These are phyloP conservation scores for Dipus sagitta DNA, from an alignment of 2,797 vertebrate genomes.

Conservation along the genomic window DNA sequence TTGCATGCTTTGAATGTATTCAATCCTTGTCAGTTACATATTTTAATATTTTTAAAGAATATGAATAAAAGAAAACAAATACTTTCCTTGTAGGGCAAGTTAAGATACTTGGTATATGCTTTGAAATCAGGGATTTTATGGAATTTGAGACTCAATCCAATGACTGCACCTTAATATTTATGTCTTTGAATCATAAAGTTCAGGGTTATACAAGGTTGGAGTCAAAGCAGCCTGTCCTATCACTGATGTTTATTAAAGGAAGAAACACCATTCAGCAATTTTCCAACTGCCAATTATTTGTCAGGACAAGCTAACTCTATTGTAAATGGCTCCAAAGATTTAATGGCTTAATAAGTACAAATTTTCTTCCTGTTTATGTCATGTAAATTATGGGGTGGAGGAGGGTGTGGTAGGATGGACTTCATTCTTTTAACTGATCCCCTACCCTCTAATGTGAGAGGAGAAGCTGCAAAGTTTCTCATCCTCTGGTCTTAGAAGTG, in stretches of 20 bases:
- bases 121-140: slow-evolving; percentile 19
- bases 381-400: neutral
- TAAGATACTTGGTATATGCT: neutral
- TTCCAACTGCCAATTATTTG: slow-evolving; percentile 44
- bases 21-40: neutral
- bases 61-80: neutral
- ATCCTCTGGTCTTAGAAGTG: neutral
- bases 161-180: neutral
- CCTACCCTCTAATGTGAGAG: neutral
- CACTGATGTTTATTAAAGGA: slow-evolving; percentile 36
- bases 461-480: neutral
- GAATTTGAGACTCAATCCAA: slow-evolving; percentile 36
- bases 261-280: slow-evolving; percentile 52
- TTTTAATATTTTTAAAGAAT: neutral
- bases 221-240: slow-evolving; percentile 15
- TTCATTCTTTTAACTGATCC: neutral
- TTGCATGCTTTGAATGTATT: neutral
- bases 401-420: neutral
- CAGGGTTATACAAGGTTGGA: neutral
- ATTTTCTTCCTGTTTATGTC: slow-evolving; percentile 42
- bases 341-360: slow-evolving; percentile 8
- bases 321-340: neutral
- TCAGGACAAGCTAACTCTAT: neutral
- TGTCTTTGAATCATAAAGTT: slow-evolving; percentile 19
- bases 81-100: slow-evolving; percentile 17